Evolutionary conservation across 2,888 invertebrate species (phyloP), one percentile per base, ranked within the genome.

Genomic region (Xestia xanthographa): DNA sequence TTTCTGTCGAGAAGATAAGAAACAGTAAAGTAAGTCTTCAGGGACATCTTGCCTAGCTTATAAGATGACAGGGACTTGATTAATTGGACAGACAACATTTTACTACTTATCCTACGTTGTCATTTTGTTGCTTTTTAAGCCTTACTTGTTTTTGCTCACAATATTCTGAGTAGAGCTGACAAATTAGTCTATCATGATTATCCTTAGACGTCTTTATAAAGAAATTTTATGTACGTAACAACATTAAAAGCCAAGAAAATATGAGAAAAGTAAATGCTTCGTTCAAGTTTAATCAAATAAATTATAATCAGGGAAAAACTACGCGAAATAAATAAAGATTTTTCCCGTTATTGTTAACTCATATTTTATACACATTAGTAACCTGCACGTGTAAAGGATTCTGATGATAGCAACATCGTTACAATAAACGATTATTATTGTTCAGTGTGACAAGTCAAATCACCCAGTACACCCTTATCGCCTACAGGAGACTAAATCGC

Each of bases 1-100:
- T 80, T 45, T 75, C 79, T 80, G 48, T 70, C 53, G 66, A 80
- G 66, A 69, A 75, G 80, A 75, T 80, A 80, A 75, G 75, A 80
- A 75, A 80, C 58, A 70, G 66, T 75, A 53, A 69, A 74, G 77
- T 69, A 76, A 76, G 75, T 78, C 77, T 77, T 34, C 63, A 66
- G 72, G 43, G 73, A 77, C 82, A 67, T 73, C 62, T 67, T 77
- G 71, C 11, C 22, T 68, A 75, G 74, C 72, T 67, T 76, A 45
- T 74, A 66, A 83, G 66, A 67, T 77, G 68, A 62, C 66, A 66
- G n/a, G 48, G 29, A 67, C 50, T 56, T 69, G 43, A 72, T 77
- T 77, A 66, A 72, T 81, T 77, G 29, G 41, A 43, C 58, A 66
- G 58, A 45, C 38, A 45, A 56, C 22, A 56, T 76, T 72, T 53